Conservation (phyloP, 2,113 vertebrate genomes). For the Pseudorasbora parva region DNA sequence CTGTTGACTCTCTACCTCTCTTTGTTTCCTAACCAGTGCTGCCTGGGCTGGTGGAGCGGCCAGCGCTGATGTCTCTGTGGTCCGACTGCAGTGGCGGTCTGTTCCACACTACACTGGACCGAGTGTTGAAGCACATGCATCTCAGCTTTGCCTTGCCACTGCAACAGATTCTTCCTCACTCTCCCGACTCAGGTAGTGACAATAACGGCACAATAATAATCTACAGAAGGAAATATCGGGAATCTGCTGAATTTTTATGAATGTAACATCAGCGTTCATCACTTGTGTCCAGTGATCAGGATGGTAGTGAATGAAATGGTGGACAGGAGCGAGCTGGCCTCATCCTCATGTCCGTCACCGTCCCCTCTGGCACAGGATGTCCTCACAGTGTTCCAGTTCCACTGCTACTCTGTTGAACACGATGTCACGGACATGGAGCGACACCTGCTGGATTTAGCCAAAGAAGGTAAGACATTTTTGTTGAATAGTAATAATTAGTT, state of each 20-base stretch:
- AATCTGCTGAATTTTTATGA: not conserved
- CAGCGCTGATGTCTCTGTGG: conserved; percentile 88
- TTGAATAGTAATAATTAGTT: not conserved
- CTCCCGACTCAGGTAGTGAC: conserved; percentile 82
- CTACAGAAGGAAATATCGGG: not conserved
- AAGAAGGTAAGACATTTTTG: conserved; percentile 80
- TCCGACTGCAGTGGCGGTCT: conserved; percentile 86
- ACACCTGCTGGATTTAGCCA: conserved; percentile 85
- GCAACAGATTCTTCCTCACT: conserved; percentile 81
- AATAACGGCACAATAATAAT: not conserved
- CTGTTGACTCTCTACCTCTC: not conserved
- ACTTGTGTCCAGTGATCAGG: conserved; percentile 78
- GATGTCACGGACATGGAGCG: conserved; percentile 83
- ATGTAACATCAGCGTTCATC: conserved; percentile 15
- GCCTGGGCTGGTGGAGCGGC: conserved; percentile 84
- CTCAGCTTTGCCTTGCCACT: conserved; percentile 77
- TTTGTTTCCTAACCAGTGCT: conserved; percentile 75
- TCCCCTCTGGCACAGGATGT: conserved; percentile 82
- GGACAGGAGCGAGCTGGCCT: conserved; percentile 80
- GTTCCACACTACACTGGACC: conserved; percentile 89
- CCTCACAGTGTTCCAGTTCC: conserved; percentile 92
- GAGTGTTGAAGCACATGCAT: conserved; percentile 84
- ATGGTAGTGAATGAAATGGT: conserved; percentile 88
- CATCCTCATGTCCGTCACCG: conserved; percentile 66
- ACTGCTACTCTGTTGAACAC: conserved; percentile 83